Evolutionary conservation across 2,113 vertebrate species (phyloP), one percentile per base, ranked within the genome.

Genomic region (Hippocampus zosterae): DNA sequence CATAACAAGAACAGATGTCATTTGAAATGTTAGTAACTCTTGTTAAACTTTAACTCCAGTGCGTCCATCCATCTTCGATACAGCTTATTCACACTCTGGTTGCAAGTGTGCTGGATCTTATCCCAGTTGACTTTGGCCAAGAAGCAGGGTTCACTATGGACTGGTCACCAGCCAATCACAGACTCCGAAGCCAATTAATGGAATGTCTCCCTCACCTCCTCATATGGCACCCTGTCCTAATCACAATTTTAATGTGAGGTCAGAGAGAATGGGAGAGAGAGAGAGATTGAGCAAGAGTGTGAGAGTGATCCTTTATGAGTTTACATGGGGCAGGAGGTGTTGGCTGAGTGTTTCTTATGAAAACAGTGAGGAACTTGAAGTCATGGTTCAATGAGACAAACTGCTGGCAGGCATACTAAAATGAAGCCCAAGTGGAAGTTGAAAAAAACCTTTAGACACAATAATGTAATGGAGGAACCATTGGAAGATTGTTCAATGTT

Each of bases 261-360:
- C 33, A 77, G 83, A 79, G 72, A 84, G 76, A 61, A 13, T 50
- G 29, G 3, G 25, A 19, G 55, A 23, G 53, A 70, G 29, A 33
- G 29, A 55, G 53, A 70, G 60, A 66, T 50, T 12, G 3, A 57
- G 68, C 64, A 15, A 27, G 62, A 29, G 53, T 68, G 1, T 11
- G 52, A 44, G 53, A 67, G 66, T 68, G 69, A 76, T 71, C 61
- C 75, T 88, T 88, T 86, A 82, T 82, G 78, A 81, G 81, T 90
- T 89, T 88, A 87, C 68, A 72, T 52, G 65, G 80, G 86, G 87
- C 89, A 81, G 29, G 77, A 91, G 90, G 91, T 90, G 88, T 89
- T 91, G 90, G 90, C 90, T 87, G 81, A 88, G 83, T 83, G 73
- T 89, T 91, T 92, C 84, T 85, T 90, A 88, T 85, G 81, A 92